Base-by-base conservation (phyloP, 2,888 invertebrate genomes). In the Bombyx huttoni region DNA sequence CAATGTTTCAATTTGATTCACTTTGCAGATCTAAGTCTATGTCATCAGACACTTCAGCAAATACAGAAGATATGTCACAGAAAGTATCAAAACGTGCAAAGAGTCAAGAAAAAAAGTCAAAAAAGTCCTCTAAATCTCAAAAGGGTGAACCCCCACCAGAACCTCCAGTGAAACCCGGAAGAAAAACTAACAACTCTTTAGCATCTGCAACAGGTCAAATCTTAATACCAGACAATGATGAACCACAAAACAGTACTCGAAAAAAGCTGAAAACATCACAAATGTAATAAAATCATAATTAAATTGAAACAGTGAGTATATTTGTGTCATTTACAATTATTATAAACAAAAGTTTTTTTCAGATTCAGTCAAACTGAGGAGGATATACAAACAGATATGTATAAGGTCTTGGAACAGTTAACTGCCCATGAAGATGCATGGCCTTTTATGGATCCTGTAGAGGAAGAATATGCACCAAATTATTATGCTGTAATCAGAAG, bases 401-500 rank as follows among this genome's bases (percentile, higher is more conserved):
- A 96, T 79, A 96, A 96, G 89, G 96, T 98, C 54, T 87, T 98
- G 53, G 95, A 96, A 73, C 92, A 94, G 67, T 91, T 98, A 46
- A 95, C 94, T 68, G 93, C 94, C 65, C 96, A 97, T 74, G 93
- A 94, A 53, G 97, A 98, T 75, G 96, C 97, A 0, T 98, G 97
- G 97, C 97, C 97, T 0, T 98, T 98, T 80, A 91, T 95, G 73
- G 96, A 97, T 71, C 96, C 97, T 0, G 97, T 98, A 1, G 96
- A 97, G 67, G 97, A 97, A 73, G 95, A 96, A 69, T 96, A 95
- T 73, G 97, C 97, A 0, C 97, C 98, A 0, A 94, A 95, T 77
- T 94, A 93, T 73, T 93, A 93, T 69, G 90, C 93, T 0, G 92
- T 93, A 34, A 93, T 93, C 47, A 78, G 93, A 59, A 90, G 92